These are phyloP conservation scores for Caenorhabditis sulstoni DNA, from an alignment of 2,888 invertebrate species.

Conservation along the genomic window DNA sequence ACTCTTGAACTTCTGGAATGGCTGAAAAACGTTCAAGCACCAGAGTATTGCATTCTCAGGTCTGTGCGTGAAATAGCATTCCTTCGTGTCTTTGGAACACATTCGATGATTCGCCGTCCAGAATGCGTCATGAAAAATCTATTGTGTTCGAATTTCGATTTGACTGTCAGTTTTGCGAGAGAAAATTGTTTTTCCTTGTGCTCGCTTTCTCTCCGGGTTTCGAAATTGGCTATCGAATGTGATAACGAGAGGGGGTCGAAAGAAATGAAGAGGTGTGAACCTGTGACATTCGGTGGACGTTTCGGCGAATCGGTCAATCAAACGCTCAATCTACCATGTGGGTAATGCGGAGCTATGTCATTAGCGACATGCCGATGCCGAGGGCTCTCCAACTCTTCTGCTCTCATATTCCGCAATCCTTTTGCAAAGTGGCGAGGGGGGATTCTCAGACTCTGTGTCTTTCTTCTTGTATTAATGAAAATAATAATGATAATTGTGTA, in stretches of 20 bases:
- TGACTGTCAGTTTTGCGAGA: not conserved
- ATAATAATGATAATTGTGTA: slow-evolving; percentile 61
- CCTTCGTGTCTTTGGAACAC: not conserved
- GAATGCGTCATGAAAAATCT: slow-evolving; percentile 43
- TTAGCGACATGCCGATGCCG: slow-evolving; percentile 45
- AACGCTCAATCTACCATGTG: slow-evolving; percentile 46
- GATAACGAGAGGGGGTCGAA: too few species aligned
- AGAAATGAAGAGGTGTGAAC: slow-evolving; percentile 31
- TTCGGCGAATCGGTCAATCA: slow-evolving; percentile 41
- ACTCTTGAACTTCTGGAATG: too few species aligned
- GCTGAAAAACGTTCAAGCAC: too few species aligned
- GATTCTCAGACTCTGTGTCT: not conserved
- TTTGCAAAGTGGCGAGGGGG: not conserved
- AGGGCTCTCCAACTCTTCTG: not conserved
- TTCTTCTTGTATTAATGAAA: slow-evolving; percentile 50
- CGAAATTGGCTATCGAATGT: not conserved
- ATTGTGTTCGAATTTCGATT: slow-evolving; percentile 29
- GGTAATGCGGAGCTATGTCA: slow-evolving; percentile 33
- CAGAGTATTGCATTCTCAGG: too few species aligned
- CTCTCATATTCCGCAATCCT: slow-evolving; percentile 36
- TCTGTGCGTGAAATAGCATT: slow-evolving; percentile 11
- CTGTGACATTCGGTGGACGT: slow-evolving; percentile 26
- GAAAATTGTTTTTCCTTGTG: not conserved
- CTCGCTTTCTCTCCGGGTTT: not conserved
- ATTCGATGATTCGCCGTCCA: slow-evolving; percentile 26